Base-by-base conservation (phyloP, 2,797 vertebrate genomes). In the Graptemys geographica region DNA sequence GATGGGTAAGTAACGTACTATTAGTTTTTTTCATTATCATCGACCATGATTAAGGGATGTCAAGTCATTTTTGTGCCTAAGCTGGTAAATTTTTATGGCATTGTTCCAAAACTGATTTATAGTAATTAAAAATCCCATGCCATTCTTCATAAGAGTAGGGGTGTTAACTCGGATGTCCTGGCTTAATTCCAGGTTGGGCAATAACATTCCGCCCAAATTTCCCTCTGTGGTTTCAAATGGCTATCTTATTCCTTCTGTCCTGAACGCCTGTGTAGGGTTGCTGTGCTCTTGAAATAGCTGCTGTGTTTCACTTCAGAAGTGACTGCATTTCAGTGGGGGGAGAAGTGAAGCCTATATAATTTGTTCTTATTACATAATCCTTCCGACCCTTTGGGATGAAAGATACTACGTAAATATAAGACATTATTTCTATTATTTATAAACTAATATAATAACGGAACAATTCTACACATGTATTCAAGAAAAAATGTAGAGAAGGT, bases 11-110 rank as follows among this genome's bases (percentile, higher is more conserved):
- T 87, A n/a, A 19, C 2, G 3, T 49, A 84, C 5, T 90, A 15
- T 53, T 86, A 56, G 59, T 21, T n/a, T 37, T 56, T 96, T 94
- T 90, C 74, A 84, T 86, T 59, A 62, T 37, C 18, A 74, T 91
- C 65, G 44, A 6, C 95, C 79, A 53, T 72, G 89, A 88, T 95
- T 83, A 95, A 90, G 69, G 9, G 79, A 47, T 91, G 74, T 76
- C 5, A 8, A 57, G 79, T 94, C 52, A 33, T 92, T 79, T 33
- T 15, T 91, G 69, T 93, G 41, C 83, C 92, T 88, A 56, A 10
- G 2, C 31, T 47, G 62, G 69, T 93, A 79, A 87, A 93, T 89
- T 83, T 53, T 90, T 65, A 27, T 0, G 5, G 55, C 18, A 89
- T 44, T 52, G 95, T 95, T 88, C 88, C 52, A 31, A 41, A 86